Evolutionary conservation across 2,888 invertebrate species (phyloP).

Genomic region (Synergus gifuensis): DNA sequence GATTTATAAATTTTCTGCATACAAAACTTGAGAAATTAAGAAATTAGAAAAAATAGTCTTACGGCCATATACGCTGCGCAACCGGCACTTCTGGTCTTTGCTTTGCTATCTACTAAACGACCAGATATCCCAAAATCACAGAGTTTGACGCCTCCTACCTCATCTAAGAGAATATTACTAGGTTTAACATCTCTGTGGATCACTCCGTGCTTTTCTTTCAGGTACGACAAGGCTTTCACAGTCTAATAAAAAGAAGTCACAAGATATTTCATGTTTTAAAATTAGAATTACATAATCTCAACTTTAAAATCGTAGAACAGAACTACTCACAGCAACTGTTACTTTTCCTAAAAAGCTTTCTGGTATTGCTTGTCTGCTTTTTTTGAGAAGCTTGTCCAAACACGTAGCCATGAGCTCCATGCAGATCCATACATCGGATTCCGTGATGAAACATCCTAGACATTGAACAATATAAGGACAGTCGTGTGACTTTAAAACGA

Average conservation of each 20-base stretch:
- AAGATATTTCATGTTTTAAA: too few relatives aligned
- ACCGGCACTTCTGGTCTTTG: conserved; percentile 97
- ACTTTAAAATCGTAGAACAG: not conserved
- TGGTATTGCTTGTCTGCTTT: conserved; percentile 92
- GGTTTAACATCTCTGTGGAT: conserved; percentile 99
- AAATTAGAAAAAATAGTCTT: conserved; percentile 74
- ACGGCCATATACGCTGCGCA: conserved; percentile 99
- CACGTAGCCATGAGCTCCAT: conserved; percentile 99
- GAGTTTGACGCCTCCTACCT: conserved; percentile 96
- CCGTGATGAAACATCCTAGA: conserved; percentile 97
- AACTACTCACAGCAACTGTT: conserved; percentile 91
- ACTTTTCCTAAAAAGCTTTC: conserved; percentile 98
- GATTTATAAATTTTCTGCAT: not conserved
- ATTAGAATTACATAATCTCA: too few relatives aligned
- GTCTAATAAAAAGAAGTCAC: conserved; percentile 81
- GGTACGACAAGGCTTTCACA: conserved; percentile 96
- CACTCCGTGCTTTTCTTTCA: conserved; percentile 97
- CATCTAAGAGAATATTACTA: conserved; percentile 97
- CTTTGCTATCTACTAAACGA: conserved; percentile 97
- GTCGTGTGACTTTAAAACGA: conserved; percentile 97
- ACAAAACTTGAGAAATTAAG: not conserved
- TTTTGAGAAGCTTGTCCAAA: conserved; percentile 96
- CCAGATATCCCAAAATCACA: conserved; percentile 99
- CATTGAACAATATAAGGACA: conserved; percentile 98
- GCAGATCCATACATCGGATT: conserved; percentile 99